Conservation (phyloP, 2,888 invertebrate species). For the Falcaria lacertinaria region DNA sequence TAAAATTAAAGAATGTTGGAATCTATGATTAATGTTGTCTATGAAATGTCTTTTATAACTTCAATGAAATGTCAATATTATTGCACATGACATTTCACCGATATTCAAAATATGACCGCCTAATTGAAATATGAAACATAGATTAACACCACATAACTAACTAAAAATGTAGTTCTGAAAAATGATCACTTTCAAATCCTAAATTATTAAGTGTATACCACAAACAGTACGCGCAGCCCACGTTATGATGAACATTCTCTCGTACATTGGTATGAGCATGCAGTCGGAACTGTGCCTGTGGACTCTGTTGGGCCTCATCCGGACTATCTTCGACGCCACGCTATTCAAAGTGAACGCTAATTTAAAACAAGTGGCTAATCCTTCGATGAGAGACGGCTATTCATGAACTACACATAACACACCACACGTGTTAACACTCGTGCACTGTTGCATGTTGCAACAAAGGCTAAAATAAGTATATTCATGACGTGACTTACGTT, state of each 20-base stretch:
- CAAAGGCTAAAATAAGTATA: background rate
- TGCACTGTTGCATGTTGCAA: background rate
- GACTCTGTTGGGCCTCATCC: constrained; percentile 70
- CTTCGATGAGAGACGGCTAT: constrained; percentile 3
- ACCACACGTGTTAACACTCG: background rate
- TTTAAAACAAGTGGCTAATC: constrained; percentile 63
- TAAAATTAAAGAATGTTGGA: too few relatives aligned
- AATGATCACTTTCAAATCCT: background rate
- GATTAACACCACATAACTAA: background rate
- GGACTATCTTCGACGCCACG: constrained; percentile 76
- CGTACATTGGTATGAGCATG: constrained; percentile 67
- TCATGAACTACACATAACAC: background rate
- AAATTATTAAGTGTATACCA: background rate
- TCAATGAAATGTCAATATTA: too few relatives aligned
- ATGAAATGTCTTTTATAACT: too few relatives aligned
- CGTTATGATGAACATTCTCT: constrained; percentile 58
- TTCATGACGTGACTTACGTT: background rate
- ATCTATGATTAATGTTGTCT: too few relatives aligned
- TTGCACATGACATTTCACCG: too few relatives aligned
- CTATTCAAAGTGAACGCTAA: constrained; percentile 76
- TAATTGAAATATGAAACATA: background rate
- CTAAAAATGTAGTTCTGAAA: background rate
- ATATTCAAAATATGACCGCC: too few relatives aligned
- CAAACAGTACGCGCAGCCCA: background rate
- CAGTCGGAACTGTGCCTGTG: constrained; percentile 75